Percentiles rank a stretch among this genome's conserved stretches.
These are phyloP conservation scores for Eurystomus glaucurus DNA, from an alignment of 2,797 vertebrate genomes.

Conservation along the genomic window DNA sequence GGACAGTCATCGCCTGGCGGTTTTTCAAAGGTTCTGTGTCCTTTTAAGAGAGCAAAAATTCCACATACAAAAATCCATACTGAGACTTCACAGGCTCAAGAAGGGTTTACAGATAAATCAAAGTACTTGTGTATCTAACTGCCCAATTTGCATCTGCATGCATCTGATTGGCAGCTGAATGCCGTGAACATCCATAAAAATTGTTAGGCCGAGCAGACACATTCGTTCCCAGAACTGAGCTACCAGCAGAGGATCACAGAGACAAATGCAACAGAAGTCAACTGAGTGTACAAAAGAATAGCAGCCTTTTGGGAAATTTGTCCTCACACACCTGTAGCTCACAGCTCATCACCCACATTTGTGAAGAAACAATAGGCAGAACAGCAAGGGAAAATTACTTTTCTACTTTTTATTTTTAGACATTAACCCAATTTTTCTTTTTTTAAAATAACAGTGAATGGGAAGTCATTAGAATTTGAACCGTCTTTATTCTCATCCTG, in stretches of 20 bases:
- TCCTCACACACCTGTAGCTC: not conserved
- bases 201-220: not conserved
- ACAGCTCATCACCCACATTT: constrained; percentile 49
- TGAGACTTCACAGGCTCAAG: not conserved
- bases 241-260: not conserved
- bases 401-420: not conserved
- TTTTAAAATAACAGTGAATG: not conserved
- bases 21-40: not conserved
- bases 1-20: not conserved
- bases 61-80: not conserved
- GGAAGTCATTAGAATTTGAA: not conserved
- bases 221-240: not conserved
- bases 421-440: not conserved
- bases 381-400: not conserved
- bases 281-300: not conserved
- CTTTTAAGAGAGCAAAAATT: not conserved
- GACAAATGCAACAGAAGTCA: constrained; percentile 17
- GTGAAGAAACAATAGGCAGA: constrained; percentile 45
- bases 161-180: constrained; percentile 26
- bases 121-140: not conserved
- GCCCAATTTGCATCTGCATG: constrained; percentile 46
- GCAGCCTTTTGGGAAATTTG: constrained; percentile 5
- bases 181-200: not conserved
- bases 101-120: constrained; percentile 38
- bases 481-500: not conserved